Percentiles rank a stretch among this genome's conserved stretches.
Evolutionary conservation across 2,888 invertebrate genomes (phyloP).

Genomic region (Diabrotica balteata): DNA sequence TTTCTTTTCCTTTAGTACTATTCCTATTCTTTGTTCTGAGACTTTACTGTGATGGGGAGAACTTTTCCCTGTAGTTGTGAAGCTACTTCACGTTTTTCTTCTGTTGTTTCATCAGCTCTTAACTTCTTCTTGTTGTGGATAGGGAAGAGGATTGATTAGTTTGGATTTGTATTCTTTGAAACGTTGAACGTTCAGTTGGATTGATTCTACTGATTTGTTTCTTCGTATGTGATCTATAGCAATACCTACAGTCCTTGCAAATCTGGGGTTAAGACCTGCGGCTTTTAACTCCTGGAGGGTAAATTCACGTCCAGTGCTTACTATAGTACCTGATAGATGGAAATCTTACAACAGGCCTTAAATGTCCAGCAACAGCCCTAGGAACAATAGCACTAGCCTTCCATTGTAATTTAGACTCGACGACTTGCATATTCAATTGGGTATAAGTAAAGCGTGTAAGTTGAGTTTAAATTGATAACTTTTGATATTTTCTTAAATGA

Average conservation of each 20-base stretch:
- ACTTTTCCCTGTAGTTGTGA: slow-evolving; percentile 82
- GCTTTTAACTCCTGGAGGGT: slow-evolving; percentile 94
- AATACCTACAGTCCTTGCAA: slow-evolving; percentile 83
- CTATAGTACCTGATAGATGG: slow-evolving; percentile 95
- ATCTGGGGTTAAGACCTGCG: slow-evolving; percentile 83
- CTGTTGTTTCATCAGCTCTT: slow-evolving; percentile 82
- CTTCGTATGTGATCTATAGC: slow-evolving; percentile 94
- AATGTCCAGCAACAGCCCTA: slow-evolving; percentile 84
- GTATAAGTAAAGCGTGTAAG: too few relatives aligned
- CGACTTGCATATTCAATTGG: too few relatives aligned
- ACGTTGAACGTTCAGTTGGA: slow-evolving; percentile 92
- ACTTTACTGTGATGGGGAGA: slow-evolving; percentile 84
- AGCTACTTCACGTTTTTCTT: slow-evolving; percentile 92
- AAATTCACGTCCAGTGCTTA: slow-evolving; percentile 91
- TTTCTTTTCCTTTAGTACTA: slow-evolving; percentile 85
- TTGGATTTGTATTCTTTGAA: slow-evolving; percentile 96
- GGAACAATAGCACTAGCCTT: slow-evolving; percentile 94
- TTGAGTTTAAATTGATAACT: too few relatives aligned
- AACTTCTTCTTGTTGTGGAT: slow-evolving; percentile 85
- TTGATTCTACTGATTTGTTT: slow-evolving; percentile 94
- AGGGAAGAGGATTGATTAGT: slow-evolving; percentile 96
- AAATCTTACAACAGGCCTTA: slow-evolving; percentile 92
- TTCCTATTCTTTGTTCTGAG: slow-evolving; percentile 76
- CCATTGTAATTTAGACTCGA: slow-evolving; percentile 35
- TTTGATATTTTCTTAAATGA: too few relatives aligned